These are phyloP conservation scores for Scaptodrosophila lebanonensis DNA, from an alignment of 1,140 invertebrate species.

Conservation along the genomic window DNA sequence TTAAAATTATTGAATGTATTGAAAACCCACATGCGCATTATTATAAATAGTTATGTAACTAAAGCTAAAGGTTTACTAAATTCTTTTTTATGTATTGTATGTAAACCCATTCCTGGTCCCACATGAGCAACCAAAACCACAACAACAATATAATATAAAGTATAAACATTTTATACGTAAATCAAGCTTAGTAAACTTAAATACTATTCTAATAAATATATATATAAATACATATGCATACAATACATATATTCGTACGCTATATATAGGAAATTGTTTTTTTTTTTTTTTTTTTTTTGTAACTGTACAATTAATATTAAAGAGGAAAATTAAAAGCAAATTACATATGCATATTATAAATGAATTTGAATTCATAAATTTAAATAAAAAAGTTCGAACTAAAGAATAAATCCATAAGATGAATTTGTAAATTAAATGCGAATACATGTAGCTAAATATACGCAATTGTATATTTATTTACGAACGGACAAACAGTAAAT, in stretches of 20 bases:
- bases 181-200: constrained; percentile 57
- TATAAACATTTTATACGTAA: constrained; percentile 66
- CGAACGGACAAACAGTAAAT: constrained; percentile 35
- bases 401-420: constrained; percentile 13
- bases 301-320: constrained; percentile 48
- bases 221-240: constrained; percentile 31
- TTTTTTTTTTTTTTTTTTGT: constrained; percentile 52
- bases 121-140: constrained; percentile 23
- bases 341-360: constrained; percentile 65
- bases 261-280: constrained; percentile 52
- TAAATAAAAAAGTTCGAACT: constrained; percentile 43
- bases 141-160: constrained; percentile 18
- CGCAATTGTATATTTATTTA: constrained; percentile 66
- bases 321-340: constrained; percentile 26
- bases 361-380: constrained; percentile 68
- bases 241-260: constrained; percentile 13
- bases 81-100: too few species aligned
- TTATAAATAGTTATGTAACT: too few species aligned
- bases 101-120: constrained; percentile 11
- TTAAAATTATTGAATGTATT: too few species aligned
- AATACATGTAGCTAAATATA: constrained; percentile 62
- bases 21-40: too few species aligned
- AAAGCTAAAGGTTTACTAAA: too few species aligned
- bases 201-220: constrained; percentile 36
- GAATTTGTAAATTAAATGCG: constrained; percentile 54